Evolutionary conservation across 1,140 invertebrate species (phyloP), one percentile per base, ranked within the genome.

Genomic region (Drosophila neocordata): DNA sequence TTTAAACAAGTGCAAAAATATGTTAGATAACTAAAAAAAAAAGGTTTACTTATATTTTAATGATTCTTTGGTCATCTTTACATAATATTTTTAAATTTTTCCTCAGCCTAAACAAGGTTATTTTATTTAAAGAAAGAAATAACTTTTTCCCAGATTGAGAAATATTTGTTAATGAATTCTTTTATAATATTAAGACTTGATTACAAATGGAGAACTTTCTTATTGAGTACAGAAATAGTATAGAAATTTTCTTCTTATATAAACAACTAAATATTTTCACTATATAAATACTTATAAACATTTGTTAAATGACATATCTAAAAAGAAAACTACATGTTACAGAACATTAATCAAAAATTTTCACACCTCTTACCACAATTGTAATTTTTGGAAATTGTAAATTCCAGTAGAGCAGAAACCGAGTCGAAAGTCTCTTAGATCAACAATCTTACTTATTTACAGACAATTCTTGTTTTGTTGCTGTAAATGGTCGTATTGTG

Each of bases 311-410:
- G 22, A 60, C 58, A 60, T 44, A 61, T 57, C 18, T 15, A 31
- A 11, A 67, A 66, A 56, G 8, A 55, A 56, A 24, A 31, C 24
- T 13, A 55, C 12, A 56, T 31, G 9, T 67, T 60, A 55, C 12
- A n/a, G 53, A 78, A 78, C 82, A 87, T 87, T 87, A 87, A 87
- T 87, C 82, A 87, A 83, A 71, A 79, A 83, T 88, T 79, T 87
- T 88, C 79, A 88, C 82, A 88, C 82, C 82, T 85, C 77, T 62
- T 65, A 38, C 65, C 56, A 44, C 37, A 44, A 13, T 24, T 51
- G 37, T 12, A 37, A 18, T 48, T 11, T 48, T 48, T 48, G 41
- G 9, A 11, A 48, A 48, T 48, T 34, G 60, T 48, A 31, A 34
- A 48, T 53, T 73, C 66, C 66, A 48, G 24, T 27, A 61, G 48